A percentile compares a stretch with the other conserved stretches of the same genome.
phyloP scores from a whole-genome alignment of 2,888 invertebrate genomes.

The Parascotia fuliginaria region DNA sequence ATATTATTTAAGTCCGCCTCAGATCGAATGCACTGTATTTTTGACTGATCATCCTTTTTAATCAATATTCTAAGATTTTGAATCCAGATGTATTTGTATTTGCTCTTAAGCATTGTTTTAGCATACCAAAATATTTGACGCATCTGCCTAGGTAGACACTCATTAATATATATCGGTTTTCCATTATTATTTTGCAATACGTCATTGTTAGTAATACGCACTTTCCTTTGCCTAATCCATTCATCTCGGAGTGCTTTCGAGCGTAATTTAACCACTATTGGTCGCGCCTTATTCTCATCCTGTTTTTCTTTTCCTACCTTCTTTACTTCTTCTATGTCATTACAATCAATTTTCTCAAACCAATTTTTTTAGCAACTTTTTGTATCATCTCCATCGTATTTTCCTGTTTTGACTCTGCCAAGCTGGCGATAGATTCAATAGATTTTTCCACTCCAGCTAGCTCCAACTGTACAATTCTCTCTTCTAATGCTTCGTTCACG shows the following conservation, averaged over 20 bases:
- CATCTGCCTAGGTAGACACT: constrained; percentile 3
- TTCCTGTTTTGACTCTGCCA: no score
- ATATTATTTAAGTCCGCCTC: neutral
- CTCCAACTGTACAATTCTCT: no score
- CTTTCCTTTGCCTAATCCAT: neutral
- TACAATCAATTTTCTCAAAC: no score
- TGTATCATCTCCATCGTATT: no score
- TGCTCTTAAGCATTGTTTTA: neutral
- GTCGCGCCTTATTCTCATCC: neutral
- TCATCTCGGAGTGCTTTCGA: neutral
- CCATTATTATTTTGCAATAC: neutral
- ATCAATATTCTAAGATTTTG: constrained; percentile 3
- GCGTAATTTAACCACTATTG: neutral
- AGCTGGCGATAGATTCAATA: no score
- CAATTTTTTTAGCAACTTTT: no score
- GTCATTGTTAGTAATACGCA: neutral
- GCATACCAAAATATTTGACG: constrained; percentile 2
- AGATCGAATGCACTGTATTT: constrained; percentile 1
- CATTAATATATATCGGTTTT: constrained; percentile 5
- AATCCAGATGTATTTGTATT: constrained; percentile 9
- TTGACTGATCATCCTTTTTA: constrained; percentile 1
- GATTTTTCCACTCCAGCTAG: no score
- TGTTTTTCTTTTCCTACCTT: neutral
- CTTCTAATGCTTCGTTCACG: no score
- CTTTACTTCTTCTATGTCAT: neutral